A percentile compares a stretch with the other conserved stretches of the same genome.
Conservation (phyloP, 2,888 invertebrate species). For the Chalcosyrphus nemorum region DNA sequence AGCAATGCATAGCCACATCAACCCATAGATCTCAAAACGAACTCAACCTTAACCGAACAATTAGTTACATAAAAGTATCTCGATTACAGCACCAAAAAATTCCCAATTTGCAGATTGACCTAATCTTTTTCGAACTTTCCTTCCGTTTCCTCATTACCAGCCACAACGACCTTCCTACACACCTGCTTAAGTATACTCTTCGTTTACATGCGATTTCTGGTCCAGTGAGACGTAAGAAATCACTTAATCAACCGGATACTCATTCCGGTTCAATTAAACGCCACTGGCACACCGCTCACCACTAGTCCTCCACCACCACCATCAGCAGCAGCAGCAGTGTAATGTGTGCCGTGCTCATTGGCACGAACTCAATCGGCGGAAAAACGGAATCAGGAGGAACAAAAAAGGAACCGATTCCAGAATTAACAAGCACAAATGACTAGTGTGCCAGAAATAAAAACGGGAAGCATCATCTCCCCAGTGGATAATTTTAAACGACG, state of each 20-base stretch:
- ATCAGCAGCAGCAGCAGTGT: no score
- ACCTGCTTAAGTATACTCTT: not conserved
- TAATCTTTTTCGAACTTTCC: not conserved
- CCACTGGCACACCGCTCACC: constrained; percentile 27
- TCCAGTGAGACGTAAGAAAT: constrained; percentile 45
- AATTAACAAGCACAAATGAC: constrained; percentile 32
- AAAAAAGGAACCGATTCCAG: constrained; percentile 24
- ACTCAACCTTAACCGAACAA: not conserved
- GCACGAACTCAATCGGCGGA: constrained; percentile 29
- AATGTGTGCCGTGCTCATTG: constrained; percentile 5
- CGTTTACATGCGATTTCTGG: constrained; percentile 34
- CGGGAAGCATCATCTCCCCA: constrained; percentile 5
- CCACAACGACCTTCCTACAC: not conserved
- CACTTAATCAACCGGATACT: constrained; percentile 63
- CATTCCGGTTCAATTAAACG: constrained; percentile 58
- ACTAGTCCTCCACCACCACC: not conserved
- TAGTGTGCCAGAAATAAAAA: not conserved
- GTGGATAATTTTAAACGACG: constrained; percentile 36
- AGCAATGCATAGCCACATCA: no score
- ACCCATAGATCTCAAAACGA: no score
- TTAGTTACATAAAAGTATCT: not conserved
- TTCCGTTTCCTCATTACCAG: not conserved
- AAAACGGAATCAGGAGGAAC: not conserved
- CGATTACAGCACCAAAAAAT: not conserved
- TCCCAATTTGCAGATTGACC: not conserved